A percentile compares a stretch with the other conserved stretches of the same genome.
Evolutionary conservation across 1,140 invertebrate genomes (phyloP).

Genomic region (Pygmarrhopalites habei): DNA sequence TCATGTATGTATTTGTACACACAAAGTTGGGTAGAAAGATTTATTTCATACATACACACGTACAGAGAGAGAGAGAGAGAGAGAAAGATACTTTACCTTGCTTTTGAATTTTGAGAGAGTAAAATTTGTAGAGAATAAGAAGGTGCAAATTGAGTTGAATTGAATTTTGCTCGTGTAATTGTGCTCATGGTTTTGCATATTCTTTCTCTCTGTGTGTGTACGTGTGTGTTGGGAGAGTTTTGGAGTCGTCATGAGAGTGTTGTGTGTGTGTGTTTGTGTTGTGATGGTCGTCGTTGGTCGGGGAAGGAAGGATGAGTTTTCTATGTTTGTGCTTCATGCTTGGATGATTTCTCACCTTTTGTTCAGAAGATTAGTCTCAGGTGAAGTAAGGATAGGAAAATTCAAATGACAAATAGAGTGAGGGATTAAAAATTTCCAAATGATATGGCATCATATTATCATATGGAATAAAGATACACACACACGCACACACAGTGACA

Average conservation of each 20-base stretch:
- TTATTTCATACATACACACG: not conserved
- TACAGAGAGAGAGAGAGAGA: too few species aligned
- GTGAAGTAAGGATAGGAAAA: conserved; percentile 13
- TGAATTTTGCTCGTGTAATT: not conserved
- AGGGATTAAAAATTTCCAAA: conserved; percentile 23
- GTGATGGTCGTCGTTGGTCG: too few species aligned
- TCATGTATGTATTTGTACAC: not conserved
- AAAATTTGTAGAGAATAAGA: not conserved
- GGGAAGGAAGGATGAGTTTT: not conserved
- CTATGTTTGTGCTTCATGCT: conserved; percentile 14
- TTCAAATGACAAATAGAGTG: conserved; percentile 10
- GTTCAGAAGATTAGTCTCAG: conserved; percentile 30
- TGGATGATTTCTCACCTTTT: conserved; percentile 36
- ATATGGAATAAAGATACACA: too few species aligned
- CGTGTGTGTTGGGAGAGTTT: not conserved
- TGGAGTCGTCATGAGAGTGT: too few species aligned
- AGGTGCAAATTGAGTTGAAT: conserved; percentile 5
- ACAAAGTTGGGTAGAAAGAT: conserved; percentile 1
- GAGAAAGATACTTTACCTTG: too few species aligned
- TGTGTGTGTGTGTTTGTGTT: not conserved
- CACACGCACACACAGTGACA: too few species aligned
- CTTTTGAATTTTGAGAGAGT: too few species aligned
- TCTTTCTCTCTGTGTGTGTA: conserved; percentile 7
- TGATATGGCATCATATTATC: too few species aligned
- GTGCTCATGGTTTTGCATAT: too few species aligned